Base-by-base conservation (phyloP, 1,140 invertebrate genomes). In the Rhagoletis zephyria region DNA sequence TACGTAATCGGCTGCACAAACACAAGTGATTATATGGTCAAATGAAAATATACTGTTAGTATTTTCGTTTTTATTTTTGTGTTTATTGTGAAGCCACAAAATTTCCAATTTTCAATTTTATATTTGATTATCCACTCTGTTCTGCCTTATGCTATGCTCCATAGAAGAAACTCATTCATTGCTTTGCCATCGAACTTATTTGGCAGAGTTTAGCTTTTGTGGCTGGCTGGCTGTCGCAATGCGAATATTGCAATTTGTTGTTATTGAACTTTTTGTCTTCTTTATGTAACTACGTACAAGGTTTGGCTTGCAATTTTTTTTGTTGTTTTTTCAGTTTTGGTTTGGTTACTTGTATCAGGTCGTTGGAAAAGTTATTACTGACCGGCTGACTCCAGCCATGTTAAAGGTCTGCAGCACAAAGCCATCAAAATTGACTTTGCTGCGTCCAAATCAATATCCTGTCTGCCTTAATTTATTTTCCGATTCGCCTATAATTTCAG, bases 371-470 rank as follows among this genome's bases (percentile, higher is more conserved):
- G 74, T 81, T 81, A 42, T 81, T 81, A 81, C 42, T 81, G 74
- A 81, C 48, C 74, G 45, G 48, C 74, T 59, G 19, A 30, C 48
- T 81, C 4, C 0, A 81, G 48, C 7, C 7, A 59, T 56, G 45
- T 30, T 30, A 30, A 10, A 51, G 7, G 74, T 30, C 48, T 51
- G n/a, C 45, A 45, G 48, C 7, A 14, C 7, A 14, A 9, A 19
- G 12, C 7, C 74, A 59, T 81, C 74, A 51, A 30, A 30, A 81
- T 30, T 42, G 67, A 42, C 42, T 74, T 74, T 48, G 42, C 67
- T 45, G 19, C n/a, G n/a, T 19, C n/a, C 74, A 81, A 81, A 81
- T 81, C 74, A 81, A 81, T 81, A 81, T 81, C 74, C 74, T 81
- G 74, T 81, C 74, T 56, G 74, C 45, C 51, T 81, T 81, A 81